phyloP scores from a whole-genome alignment of 2,113 vertebrate genomes.

The Zingel zingel region DNA sequence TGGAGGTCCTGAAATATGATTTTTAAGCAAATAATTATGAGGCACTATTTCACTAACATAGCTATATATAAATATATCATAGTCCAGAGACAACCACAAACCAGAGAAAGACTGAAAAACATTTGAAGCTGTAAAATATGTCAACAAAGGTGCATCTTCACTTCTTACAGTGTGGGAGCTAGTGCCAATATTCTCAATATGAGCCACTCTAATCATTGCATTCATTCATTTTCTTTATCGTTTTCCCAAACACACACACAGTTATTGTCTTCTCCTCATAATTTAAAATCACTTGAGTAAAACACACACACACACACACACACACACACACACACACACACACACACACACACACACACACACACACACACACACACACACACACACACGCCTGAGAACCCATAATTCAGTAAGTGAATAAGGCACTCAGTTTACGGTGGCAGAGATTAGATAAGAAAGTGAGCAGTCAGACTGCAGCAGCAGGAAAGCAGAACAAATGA shows the following conservation, averaged over 20 bases:
- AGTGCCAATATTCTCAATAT: conserved; percentile 41
- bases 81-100: background rate
- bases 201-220: conserved; percentile 56
- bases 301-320: conserved; percentile 27
- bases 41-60: background rate
- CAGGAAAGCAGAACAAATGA: conserved; percentile 78
- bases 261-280: conserved; percentile 68
- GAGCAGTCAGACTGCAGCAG: conserved; percentile 71
- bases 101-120: background rate
- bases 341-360: conserved; percentile 33
- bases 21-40: no score
- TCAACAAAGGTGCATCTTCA: background rate
- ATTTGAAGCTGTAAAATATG: conserved; percentile 2
- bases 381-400: conserved; percentile 30
- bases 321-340: conserved; percentile 1
- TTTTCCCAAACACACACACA: conserved; percentile 44
- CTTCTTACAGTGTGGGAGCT: conserved; percentile 46
- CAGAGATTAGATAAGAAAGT: conserved; percentile 78
- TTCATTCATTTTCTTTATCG: conserved; percentile 61
- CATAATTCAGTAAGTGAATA: conserved; percentile 79
- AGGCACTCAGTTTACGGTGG: conserved; percentile 64
- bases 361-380: conserved; percentile 28
- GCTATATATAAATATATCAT: background rate
- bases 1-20: background rate
- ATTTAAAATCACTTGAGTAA: conserved; percentile 69